phyloP scores from a whole-genome alignment of 2,888 invertebrate genomes.

The Seladonia tumulorum region DNA sequence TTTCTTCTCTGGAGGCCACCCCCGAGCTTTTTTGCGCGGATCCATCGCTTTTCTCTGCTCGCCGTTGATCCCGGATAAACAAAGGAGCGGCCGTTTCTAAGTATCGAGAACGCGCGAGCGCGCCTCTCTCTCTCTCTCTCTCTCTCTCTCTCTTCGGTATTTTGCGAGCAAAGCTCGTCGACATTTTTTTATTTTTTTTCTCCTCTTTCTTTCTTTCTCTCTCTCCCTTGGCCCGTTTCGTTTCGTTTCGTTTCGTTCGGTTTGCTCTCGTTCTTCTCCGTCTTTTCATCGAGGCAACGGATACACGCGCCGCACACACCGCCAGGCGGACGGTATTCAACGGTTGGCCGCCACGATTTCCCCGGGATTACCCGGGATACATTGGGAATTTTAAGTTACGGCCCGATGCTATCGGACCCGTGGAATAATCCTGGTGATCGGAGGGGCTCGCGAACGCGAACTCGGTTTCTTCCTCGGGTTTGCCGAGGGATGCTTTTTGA shows the following conservation, averaged over 20 bases:
- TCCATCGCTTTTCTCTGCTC: constrained; percentile 50
- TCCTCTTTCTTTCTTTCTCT: too few species aligned
- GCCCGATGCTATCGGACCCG: not conserved
- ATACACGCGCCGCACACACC: constrained; percentile 25
- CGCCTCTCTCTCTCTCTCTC: constrained; percentile 8
- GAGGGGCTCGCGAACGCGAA: not conserved
- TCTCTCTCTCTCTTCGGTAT: constrained; percentile 38
- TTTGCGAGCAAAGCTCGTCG: constrained; percentile 43
- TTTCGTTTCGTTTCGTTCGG: constrained; percentile 12
- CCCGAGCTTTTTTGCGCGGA: constrained; percentile 55
- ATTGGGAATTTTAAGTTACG: constrained; percentile 21
- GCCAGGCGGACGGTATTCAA: constrained; percentile 37
- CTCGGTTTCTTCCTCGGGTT: not conserved
- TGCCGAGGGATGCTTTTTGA: not conserved
- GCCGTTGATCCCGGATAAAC: constrained; percentile 60
- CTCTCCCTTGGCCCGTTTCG: not conserved
- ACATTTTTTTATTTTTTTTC: constrained; percentile 6
- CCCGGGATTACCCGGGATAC: constrained; percentile 31
- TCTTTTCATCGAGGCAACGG: constrained; percentile 47
- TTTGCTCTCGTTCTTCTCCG: constrained; percentile 21
- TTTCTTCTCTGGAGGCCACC: not conserved
- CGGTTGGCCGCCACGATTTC: constrained; percentile 42
- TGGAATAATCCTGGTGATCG: constrained; percentile 4
- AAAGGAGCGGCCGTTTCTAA: constrained; percentile 56
- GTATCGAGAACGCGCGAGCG: constrained; percentile 54